Percentiles rank a stretch among this genome's conserved stretches.
These are phyloP conservation scores for Antedon mediterranea DNA, from an alignment of 53 echinoderm and acorn worm genomes.

Conservation along the genomic window DNA sequence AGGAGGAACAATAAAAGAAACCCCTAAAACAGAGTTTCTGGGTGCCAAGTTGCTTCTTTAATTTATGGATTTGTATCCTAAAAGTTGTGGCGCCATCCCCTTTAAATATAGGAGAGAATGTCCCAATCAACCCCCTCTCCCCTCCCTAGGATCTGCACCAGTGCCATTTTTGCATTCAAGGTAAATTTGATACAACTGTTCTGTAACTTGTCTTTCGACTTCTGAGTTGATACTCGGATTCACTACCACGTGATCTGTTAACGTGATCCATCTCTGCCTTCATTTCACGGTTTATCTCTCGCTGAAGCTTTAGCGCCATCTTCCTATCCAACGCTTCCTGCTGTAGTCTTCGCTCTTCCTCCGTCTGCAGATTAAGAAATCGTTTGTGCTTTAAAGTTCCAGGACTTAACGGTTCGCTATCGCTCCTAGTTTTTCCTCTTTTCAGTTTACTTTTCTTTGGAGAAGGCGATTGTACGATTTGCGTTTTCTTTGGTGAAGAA, in stretches of 20 bases:
- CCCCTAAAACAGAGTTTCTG: too few relatives aligned
- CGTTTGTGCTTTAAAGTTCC: not conserved
- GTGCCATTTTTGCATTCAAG: not conserved
- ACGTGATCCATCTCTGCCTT: conserved; percentile 15
- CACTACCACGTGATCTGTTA: conserved; percentile 50
- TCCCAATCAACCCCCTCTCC: too few relatives aligned
- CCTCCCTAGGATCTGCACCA: too few relatives aligned
- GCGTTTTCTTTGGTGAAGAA: conserved; percentile 8
- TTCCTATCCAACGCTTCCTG: conserved; percentile 74
- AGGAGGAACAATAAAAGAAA: too few relatives aligned
- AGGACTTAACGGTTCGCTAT: conserved; percentile 7
- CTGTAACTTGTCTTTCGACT: not conserved
- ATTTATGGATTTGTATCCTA: too few relatives aligned
- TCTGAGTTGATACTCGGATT: conserved; percentile 67
- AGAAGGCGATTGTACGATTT: too few relatives aligned
- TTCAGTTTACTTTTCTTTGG: conserved; percentile 6
- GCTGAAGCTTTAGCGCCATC: conserved; percentile 65
- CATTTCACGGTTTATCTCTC: conserved; percentile 52
- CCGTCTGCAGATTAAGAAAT: conserved; percentile 65
- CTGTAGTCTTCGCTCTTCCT: conserved; percentile 47
- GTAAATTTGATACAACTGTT: not conserved
- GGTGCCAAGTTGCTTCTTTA: too few relatives aligned
- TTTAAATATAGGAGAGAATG: too few relatives aligned
- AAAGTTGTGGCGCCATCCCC: too few relatives aligned
- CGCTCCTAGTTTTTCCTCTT: conserved; percentile 6